These are phyloP conservation scores for Hirtodrosophila confusa DNA, from an alignment of 2,888 invertebrate genomes.

Conservation along the genomic window DNA sequence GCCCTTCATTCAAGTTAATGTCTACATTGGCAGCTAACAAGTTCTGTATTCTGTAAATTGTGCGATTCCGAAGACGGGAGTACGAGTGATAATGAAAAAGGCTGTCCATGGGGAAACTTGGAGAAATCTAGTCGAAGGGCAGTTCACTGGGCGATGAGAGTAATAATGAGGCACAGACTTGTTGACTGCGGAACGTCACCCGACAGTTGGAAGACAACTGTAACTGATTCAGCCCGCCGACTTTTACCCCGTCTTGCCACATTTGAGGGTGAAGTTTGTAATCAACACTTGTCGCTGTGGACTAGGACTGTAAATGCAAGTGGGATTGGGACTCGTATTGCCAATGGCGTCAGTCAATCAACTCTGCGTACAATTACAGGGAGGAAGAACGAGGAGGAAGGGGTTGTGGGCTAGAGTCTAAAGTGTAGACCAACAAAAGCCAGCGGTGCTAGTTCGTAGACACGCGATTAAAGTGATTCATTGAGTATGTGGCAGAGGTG, in stretches of 20 bases:
- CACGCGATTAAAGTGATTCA: slow-evolving; percentile 17
- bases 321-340: slow-evolving; percentile 4
- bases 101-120: too few relatives aligned
- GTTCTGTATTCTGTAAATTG: too few relatives aligned
- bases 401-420: slow-evolving; percentile 3
- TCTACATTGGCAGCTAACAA: too few relatives aligned
- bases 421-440: slow-evolving; percentile 18
- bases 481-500: neutral
- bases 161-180: too few relatives aligned
- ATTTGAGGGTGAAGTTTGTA: slow-evolving; percentile 10
- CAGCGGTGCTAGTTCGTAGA: neutral
- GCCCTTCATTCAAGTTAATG: too few relatives aligned
- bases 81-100: too few relatives aligned
- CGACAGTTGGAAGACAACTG: neutral
- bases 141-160: too few relatives aligned
- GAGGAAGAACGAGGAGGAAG: neutral
- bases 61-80: too few relatives aligned
- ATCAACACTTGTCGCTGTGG: slow-evolving; percentile 29
- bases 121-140: too few relatives aligned
- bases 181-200: too few relatives aligned
- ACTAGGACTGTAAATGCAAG: too few relatives aligned
- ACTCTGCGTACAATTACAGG: slow-evolving; percentile 9
- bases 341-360: slow-evolving; percentile 31
- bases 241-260: neutral
- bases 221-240: neutral